Evolutionary conservation across 2,888 invertebrate genomes (phyloP).

Genomic region (Dicranocentrus wangi): DNA sequence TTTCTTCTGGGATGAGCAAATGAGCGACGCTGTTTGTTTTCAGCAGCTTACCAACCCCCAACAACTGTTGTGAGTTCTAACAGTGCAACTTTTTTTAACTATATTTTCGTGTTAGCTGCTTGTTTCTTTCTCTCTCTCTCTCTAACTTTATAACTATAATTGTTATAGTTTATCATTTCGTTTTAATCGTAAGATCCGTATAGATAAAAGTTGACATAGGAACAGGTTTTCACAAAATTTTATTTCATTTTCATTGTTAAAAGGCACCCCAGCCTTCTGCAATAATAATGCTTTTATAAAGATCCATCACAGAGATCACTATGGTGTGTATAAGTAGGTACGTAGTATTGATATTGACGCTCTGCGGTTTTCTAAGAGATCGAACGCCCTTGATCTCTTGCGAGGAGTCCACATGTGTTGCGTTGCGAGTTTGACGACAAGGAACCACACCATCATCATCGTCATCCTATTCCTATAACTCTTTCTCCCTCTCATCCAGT

Average conservation of each 20-base stretch:
- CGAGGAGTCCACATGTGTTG: constrained; percentile 34
- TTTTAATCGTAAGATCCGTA: constrained; percentile 49
- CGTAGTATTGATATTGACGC: constrained; percentile 25
- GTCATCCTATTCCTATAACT: constrained; percentile 7
- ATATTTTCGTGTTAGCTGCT: constrained; percentile 5
- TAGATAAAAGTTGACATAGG: constrained; percentile 64
- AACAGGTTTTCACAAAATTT: constrained; percentile 63
- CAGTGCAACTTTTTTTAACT: constrained; percentile 34
- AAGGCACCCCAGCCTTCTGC: constrained; percentile 32
- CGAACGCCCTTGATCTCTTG: constrained; percentile 63
- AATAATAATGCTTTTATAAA: constrained; percentile 24
- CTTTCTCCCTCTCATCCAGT: constrained; percentile 20
- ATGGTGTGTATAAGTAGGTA: constrained; percentile 37
- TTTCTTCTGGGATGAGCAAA: too few species aligned
- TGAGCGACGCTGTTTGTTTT: not conserved
- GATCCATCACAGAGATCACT: too few species aligned
- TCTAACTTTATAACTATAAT: constrained; percentile 26
- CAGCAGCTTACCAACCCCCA: not conserved
- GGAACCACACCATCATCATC: constrained; percentile 18
- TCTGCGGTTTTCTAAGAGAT: constrained; percentile 40
- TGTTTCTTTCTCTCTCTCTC: not conserved
- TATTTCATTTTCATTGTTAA: constrained; percentile 52
- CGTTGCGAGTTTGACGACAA: not conserved
- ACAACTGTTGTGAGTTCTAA: constrained; percentile 31
- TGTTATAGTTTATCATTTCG: constrained; percentile 53